Percentiles rank a stretch among this genome's conserved stretches.
Evolutionary conservation across 2,113 vertebrate genomes (phyloP).

Genomic region (Pteropus alecto): DNA sequence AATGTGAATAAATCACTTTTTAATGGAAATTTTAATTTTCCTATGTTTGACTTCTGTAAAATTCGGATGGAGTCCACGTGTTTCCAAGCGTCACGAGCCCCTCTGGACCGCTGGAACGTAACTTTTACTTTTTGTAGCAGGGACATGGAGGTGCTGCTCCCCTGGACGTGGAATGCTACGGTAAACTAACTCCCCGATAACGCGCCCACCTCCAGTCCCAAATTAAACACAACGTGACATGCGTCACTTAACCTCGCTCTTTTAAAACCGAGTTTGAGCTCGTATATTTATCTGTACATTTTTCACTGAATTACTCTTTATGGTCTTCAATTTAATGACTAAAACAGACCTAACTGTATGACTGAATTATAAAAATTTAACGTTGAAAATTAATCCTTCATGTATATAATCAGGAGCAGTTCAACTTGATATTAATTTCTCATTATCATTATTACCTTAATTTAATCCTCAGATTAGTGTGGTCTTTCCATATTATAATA

Average conservation of each 20-base stretch:
- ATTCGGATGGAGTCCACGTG: background rate
- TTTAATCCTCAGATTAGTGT: background rate
- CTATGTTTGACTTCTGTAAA: background rate
- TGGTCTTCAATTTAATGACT: background rate
- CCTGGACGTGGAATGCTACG: background rate
- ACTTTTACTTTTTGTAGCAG: background rate
- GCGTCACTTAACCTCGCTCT: background rate
- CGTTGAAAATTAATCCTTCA: slow-evolving; percentile 20
- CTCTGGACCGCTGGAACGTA: background rate
- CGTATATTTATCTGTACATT: background rate
- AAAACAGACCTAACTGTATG: background rate
- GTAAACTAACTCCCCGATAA: background rate
- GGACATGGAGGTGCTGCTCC: background rate
- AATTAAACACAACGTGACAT: background rate
- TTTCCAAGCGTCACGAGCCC: background rate
- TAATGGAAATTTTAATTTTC: background rate
- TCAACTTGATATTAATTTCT: background rate
- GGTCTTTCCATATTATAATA: background rate
- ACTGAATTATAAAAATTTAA: background rate
- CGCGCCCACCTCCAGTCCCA: background rate
- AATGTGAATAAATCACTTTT: background rate
- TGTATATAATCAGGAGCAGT: background rate
- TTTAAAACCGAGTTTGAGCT: background rate
- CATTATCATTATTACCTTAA: background rate
- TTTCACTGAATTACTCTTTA: background rate